These are phyloP conservation scores for Paracentrotus lividus DNA, from an alignment of 53 echinoderm and acorn worm species.

Conservation along the genomic window DNA sequence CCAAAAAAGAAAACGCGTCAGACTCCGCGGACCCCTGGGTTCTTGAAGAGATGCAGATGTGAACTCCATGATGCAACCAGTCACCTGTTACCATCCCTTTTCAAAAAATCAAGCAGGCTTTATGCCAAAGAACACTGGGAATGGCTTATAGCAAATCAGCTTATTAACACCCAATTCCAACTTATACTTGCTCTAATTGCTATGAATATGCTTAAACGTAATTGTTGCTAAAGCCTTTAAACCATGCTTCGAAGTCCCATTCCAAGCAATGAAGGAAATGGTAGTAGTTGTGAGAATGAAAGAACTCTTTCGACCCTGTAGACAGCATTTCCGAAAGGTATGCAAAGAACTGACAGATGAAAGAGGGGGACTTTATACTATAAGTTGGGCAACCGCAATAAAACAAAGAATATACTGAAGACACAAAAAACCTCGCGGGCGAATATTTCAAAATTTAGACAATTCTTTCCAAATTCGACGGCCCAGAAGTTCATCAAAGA, in stretches of 20 bases:
- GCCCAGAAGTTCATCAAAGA: not conserved
- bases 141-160: conserved; percentile 12
- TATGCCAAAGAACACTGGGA: conserved; percentile 21
- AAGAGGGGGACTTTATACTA: not conserved
- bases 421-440: not conserved
- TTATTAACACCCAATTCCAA: not conserved
- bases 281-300: not conserved
- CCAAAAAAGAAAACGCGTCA: conserved; percentile 27
- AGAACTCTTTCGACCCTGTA: not conserved
- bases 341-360: not conserved
- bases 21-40: conserved; percentile 16
- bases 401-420: not conserved
- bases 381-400: conserved; percentile 8
- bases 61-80: conserved; percentile 29
- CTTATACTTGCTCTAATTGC: not conserved
- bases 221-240: not conserved
- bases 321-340: not conserved
- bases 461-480: not conserved
- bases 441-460: conserved; percentile 1
- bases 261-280: not conserved
- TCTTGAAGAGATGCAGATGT: conserved; percentile 26
- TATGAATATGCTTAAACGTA: not conserved
- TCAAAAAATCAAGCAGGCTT: conserved; percentile 35
- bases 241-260: not conserved
- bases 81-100: not conserved